Conservation (phyloP, 2,888 invertebrate species). For the Drosophila cognata region DNA sequence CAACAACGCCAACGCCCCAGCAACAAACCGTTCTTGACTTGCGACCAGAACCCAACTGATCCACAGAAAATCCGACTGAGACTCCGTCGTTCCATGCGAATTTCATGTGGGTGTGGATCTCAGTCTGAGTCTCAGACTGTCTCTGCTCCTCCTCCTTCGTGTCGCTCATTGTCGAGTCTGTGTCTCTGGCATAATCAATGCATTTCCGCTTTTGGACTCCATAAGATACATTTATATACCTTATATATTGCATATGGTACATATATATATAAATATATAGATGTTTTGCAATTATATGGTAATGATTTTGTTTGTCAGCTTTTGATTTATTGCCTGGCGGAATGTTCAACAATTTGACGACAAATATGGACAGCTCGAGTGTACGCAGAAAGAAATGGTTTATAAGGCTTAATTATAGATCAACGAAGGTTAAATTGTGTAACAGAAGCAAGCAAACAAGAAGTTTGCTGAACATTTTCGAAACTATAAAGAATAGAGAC, state of each 20-base stretch:
- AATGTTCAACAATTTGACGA: constrained; percentile 23
- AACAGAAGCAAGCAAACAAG: constrained; percentile 3
- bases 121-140: constrained; percentile 10
- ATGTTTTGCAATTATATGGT: constrained; percentile 53
- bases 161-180: background rate
- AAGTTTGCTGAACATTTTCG: background rate
- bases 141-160: background rate
- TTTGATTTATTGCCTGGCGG: constrained; percentile 60
- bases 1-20: constrained; percentile 64
- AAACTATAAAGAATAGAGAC: background rate
- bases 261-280: constrained; percentile 13
- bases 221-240: constrained; percentile 20
- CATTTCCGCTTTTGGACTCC: constrained; percentile 64
- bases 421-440: constrained; percentile 34
- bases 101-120: constrained; percentile 44
- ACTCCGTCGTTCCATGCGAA: constrained; percentile 35
- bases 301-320: constrained; percentile 63
- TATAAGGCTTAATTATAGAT: constrained; percentile 24
- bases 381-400: constrained; percentile 21
- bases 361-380: constrained; percentile 38
- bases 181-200: constrained; percentile 64
- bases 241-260: constrained; percentile 13
- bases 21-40: constrained; percentile 13
- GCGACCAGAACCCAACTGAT: constrained; percentile 27
- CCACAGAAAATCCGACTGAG: constrained; percentile 16